Evolutionary conservation across 1,140 invertebrate genomes (phyloP), one percentile per base, ranked within the genome.

Genomic region (Meloidogyne floridensis): DNA sequence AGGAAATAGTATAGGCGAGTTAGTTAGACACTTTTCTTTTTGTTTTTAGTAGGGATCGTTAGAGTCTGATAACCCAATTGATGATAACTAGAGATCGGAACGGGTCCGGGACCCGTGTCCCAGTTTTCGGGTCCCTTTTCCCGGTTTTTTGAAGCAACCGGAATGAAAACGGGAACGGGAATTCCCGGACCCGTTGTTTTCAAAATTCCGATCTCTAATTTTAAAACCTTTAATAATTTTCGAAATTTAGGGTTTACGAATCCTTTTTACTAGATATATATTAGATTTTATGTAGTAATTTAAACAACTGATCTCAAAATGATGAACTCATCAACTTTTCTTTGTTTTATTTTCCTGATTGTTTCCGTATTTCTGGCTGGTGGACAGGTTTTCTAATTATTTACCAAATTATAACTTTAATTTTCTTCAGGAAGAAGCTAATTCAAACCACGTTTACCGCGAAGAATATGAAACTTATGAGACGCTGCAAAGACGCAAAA

Each of bases 391-490:
- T 65, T 3, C 15, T n/a, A n/a, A n/a, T n/a, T 65, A 13, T 13
- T 54, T 54, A 9, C 53, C 15, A n/a, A 6, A 65, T 6, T 65
- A 65, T n/a, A 4, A 3, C 6, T n/a, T 18, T 65, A 6, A 32
- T 4, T 18, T 65, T 6, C 1, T 15, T 15, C 59, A 65, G 59
- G n/a, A 65, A 6, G n/a, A 65, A n/a, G 59, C n/a, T n/a, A 65
- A 6, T 65, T n/a, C 59, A 6, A 18, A 18, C n/a, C n/a, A 65
- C 59, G 15, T 20, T 72, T 79, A 79, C 43, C 77, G 77, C 1
- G 77, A 79, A 79, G 65, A 79, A 13, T 79, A 71, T 71, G 77
- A 79, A 53, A 79, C 65, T 4, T 72, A 72, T 47, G 77, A 53
- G 15, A 43, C 77, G 13, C 10, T 42, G 18, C 77, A 79, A 20